Conservation (phyloP, 1,140 invertebrate genomes). For the Drosophila pachea region DNA sequence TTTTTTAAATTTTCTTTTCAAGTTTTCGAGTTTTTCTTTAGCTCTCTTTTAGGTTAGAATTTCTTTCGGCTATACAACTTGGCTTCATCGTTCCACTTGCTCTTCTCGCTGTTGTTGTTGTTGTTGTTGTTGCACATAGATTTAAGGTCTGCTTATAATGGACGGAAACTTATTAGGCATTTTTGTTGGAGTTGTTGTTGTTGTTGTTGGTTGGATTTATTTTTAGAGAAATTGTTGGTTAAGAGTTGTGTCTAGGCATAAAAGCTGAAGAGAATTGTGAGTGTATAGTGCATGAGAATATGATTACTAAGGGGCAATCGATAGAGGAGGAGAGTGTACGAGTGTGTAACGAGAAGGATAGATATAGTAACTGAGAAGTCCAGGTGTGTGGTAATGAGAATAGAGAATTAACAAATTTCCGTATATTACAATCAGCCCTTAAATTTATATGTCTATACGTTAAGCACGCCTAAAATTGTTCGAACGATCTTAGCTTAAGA, state of each 20-base stretch:
- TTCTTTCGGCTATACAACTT: slow-evolving; percentile 51
- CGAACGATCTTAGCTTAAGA: slow-evolving; percentile 41
- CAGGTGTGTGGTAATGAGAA: slow-evolving; percentile 7
- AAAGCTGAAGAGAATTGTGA: slow-evolving; percentile 20
- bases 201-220: slow-evolving; percentile 47
- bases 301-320: slow-evolving; percentile 2
- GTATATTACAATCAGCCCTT: slow-evolving; percentile 79
- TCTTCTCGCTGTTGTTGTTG: slow-evolving; percentile 31
- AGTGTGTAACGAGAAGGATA: neutral
- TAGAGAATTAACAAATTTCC: slow-evolving; percentile 64
- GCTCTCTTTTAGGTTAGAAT: slow-evolving; percentile 19
- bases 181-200: slow-evolving; percentile 52
- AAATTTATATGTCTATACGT: slow-evolving; percentile 69
- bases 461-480: slow-evolving; percentile 30
- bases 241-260: slow-evolving; percentile 15
- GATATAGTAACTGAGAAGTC: slow-evolving; percentile 18
- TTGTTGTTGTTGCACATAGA: slow-evolving; percentile 71
- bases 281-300: slow-evolving; percentile 26
- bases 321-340: neutral
- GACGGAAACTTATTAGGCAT: slow-evolving; percentile 79
- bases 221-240: slow-evolving; percentile 26
- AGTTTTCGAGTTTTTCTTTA: slow-evolving; percentile 22
- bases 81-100: slow-evolving; percentile 46
- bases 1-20: slow-evolving; percentile 29
- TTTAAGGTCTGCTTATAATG: slow-evolving; percentile 79